phyloP scores from a whole-genome alignment of 2,888 invertebrate genomes.

The Stramonita haemastoma region DNA sequence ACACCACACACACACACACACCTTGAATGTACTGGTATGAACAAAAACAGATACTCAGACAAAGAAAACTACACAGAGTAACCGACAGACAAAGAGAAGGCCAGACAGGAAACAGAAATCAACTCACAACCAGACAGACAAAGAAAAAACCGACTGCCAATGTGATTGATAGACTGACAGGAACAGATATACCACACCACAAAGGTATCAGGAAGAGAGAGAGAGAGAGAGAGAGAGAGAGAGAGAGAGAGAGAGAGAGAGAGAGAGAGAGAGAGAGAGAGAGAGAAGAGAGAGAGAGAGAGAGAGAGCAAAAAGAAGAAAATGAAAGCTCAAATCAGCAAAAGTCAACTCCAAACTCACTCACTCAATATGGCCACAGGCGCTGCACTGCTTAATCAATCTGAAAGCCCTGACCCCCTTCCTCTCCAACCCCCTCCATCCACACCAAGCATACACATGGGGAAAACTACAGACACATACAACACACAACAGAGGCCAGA shows the following conservation, averaged over 20 bases:
- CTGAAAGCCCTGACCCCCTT: too few species aligned
- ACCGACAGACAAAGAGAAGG: not conserved
- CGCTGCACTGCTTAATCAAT: too few species aligned
- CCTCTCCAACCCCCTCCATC: too few species aligned
- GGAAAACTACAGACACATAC: not conserved
- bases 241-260: conserved; percentile 12
- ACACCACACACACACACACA: too few species aligned
- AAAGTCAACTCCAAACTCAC: too few species aligned
- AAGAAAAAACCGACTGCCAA: not conserved
- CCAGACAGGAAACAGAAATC: conserved; percentile 8
- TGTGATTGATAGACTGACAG: too few species aligned
- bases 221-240: not conserved
- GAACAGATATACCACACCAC: not conserved
- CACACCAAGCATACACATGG: too few species aligned
- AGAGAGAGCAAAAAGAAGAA: not conserved
- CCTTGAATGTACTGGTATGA: too few species aligned
- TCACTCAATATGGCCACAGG: too few species aligned
- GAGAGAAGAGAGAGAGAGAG: not conserved
- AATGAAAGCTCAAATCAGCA: not conserved
- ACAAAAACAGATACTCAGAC: not conserved
- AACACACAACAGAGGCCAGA: too few species aligned
- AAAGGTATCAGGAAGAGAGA: not conserved
- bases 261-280: not conserved
- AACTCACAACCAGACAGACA: not conserved
- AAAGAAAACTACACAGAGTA: conserved; percentile 27